These are phyloP conservation scores for Melolontha melolontha DNA, from an alignment of 2,888 invertebrate species.

Conservation along the genomic window DNA sequence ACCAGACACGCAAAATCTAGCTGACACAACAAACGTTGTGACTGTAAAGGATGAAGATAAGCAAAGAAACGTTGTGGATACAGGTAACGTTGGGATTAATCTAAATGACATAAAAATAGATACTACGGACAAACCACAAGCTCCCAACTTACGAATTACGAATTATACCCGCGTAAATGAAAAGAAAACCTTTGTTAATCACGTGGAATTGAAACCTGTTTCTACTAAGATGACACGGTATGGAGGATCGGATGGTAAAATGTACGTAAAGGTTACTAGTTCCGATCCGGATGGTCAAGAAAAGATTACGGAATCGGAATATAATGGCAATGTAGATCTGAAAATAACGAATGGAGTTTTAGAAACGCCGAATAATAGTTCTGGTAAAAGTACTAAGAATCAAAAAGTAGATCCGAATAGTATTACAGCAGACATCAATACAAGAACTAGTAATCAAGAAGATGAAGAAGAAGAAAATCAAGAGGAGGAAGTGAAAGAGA, in stretches of 20 bases:
- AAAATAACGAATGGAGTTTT: constrained; percentile 22
- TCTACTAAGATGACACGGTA: constrained; percentile 18
- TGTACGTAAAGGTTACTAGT: constrained; percentile 7
- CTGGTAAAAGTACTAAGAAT: background rate
- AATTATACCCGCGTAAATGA: constrained; percentile 6
- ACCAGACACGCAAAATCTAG: background rate
- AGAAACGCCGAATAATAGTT: constrained; percentile 10
- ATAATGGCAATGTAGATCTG: constrained; percentile 23
- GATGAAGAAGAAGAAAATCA: constrained; percentile 34
- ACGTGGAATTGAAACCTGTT: constrained; percentile 16
- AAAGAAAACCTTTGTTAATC: constrained; percentile 28
- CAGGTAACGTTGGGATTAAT: background rate
- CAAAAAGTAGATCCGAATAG: constrained; percentile 18
- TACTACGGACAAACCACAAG: background rate
- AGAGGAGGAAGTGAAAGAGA: constrained; percentile 35
- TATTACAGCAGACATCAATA: constrained; percentile 6
- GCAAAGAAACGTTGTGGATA: too few species aligned
- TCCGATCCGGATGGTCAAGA: constrained; percentile 10
- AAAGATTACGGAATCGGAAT: constrained; percentile 7
- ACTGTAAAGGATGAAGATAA: too few species aligned
- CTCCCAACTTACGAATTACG: background rate
- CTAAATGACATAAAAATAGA: background rate
- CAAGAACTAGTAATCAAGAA: constrained; percentile 32
- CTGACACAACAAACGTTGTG: background rate
- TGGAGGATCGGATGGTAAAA: constrained; percentile 12